Conservation (phyloP, 2,113 vertebrate genomes). For the Equus przewalskii region DNA sequence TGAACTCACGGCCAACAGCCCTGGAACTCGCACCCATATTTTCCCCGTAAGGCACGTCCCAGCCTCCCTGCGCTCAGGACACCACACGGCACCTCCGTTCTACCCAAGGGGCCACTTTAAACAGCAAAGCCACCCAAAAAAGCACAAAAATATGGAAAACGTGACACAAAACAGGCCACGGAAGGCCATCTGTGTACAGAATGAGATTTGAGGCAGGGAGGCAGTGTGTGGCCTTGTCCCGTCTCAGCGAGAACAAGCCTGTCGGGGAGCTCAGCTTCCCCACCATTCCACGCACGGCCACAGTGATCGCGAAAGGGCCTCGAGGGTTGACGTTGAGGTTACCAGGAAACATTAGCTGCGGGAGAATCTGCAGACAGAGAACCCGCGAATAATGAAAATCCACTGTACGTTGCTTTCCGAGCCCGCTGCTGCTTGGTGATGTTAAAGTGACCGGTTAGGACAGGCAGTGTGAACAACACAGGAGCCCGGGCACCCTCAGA, state of each 20-base stretch:
- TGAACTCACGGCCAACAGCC: neutral
- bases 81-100: neutral
- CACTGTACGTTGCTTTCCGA: fast-evolving
- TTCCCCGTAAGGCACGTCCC: neutral
- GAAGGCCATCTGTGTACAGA: neutral
- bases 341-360: neutral
- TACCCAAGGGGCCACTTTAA: neutral
- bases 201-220: neutral
- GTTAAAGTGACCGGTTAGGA: neutral
- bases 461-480: neutral
- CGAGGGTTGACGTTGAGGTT: neutral
- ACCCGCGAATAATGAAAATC: neutral
- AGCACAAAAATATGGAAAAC: neutral
- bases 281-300: neutral
- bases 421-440: neutral
- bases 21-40: fast-evolving
- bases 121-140: neutral
- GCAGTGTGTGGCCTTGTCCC: neutral
- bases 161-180: neutral
- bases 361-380: neutral
- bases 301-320: neutral
- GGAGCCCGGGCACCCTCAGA: neutral
- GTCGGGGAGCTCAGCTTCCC: neutral
- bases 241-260: neutral
- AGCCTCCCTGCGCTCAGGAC: neutral